phyloP scores from a whole-genome alignment of 1,140 invertebrate genomes.

The Oscheius sp. region DNA sequence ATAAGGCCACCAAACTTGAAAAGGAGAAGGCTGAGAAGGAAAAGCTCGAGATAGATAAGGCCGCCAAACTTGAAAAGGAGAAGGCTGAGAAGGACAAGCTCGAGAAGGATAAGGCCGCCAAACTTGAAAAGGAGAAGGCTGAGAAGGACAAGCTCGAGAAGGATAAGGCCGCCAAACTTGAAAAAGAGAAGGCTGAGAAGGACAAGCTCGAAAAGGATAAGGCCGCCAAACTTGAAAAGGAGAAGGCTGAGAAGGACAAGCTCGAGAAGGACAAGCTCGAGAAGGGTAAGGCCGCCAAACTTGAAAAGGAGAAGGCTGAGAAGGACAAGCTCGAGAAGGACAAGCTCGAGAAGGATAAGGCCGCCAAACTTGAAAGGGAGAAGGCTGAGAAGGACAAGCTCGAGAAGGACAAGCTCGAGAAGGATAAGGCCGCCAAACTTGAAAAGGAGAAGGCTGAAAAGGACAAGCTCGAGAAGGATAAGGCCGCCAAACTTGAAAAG shows the following conservation, averaged over 20 bases:
- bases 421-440: not conserved
- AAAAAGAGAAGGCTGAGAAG: slow-evolving; percentile 2
- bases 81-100: slow-evolving; percentile 1
- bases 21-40: not conserved
- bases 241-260: not conserved
- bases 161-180: not conserved
- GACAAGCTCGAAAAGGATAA: not conserved
- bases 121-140: not conserved
- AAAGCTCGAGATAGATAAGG: not conserved
- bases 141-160: not conserved
- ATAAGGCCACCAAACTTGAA: not conserved
- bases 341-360: slow-evolving; percentile 1
- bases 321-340: no score
- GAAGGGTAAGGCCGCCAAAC: no score
- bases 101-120: not conserved
- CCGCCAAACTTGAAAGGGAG: not conserved
- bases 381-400: not conserved
- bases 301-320: no score
- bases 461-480: not conserved
- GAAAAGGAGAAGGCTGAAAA: slow-evolving; percentile 7
- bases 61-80: slow-evolving; percentile 4
- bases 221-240: not conserved
- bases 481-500: not conserved
- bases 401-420: slow-evolving; percentile 1
- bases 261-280: not conserved